Evolutionary conservation across 2,113 vertebrate genomes (phyloP), one percentile per base, ranked within the genome.

Genomic region (Rhagologus leucostigma): DNA sequence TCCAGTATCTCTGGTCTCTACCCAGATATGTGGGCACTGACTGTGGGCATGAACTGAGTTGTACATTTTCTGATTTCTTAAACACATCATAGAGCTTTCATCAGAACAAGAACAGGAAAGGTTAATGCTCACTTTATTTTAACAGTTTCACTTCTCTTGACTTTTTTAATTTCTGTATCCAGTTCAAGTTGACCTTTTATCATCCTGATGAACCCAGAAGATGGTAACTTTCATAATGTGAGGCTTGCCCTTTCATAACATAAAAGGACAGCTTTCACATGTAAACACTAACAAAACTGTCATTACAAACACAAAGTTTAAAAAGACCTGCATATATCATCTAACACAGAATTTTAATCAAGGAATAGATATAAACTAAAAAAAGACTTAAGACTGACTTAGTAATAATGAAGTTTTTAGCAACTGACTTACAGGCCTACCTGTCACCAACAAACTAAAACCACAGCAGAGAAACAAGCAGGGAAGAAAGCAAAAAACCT

Each of bases 401-500:
- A 60, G 23, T 47, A 24, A 18, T 70, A 60, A 32, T 13, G 12
- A 76, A 71, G 5, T 3, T 78, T 64, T 52, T n/a, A 56, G 5
- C 15, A 46, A 62, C 16, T 74, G 33, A 67, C 1, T 70, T 63
- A 55, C 0, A 68, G 44, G 26, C 18, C 29, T 24, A 11, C 9
- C 8, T 52, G 11, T 41, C 22, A 37, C 11, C 32, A 68, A 49
- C 8, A 63, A 75, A 39, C 11, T 50, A 50, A 73, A 64, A 18
- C 26, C 27, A 74, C 0, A 52, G 37, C n/a, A 75, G 14, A 76
- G 47, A 89, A 75, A 47, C 4, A 67, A 71, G 14, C 1, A 76
- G 10, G 3, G 76, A 68, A 37, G 10, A 29, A 42, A 64, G 11
- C 1, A 30, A 75, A 79, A 60, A 4, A 7, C 0, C 1, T 11